Evolutionary conservation across 2,113 vertebrate species (phyloP).

Genomic region (Oenanthe oenanthe): DNA sequence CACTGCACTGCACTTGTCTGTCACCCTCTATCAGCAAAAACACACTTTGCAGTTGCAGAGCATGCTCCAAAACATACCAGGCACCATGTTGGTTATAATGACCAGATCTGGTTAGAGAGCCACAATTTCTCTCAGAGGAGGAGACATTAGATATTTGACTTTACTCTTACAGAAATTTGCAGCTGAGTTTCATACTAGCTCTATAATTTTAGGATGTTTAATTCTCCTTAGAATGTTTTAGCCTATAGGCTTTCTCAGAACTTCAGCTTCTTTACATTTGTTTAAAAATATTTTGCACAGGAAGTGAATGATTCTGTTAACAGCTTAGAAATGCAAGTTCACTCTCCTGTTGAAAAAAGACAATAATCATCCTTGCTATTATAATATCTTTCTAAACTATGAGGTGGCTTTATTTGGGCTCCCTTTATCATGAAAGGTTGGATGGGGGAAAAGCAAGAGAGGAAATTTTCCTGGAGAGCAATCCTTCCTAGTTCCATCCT

Average conservation of each 20-base stretch:
- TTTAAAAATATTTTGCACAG: not conserved
- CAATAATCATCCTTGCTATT: not conserved
- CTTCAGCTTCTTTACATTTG: not conserved
- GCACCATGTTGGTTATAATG: fast-evolving
- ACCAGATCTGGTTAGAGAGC: not conserved
- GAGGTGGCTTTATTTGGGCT: not conserved
- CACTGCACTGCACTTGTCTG: not conserved
- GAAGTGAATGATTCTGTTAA: not conserved
- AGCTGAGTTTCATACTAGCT: not conserved
- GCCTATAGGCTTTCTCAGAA: not conserved
- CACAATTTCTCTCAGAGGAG: not conserved
- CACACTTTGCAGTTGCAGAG: not conserved
- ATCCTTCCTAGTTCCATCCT: not conserved
- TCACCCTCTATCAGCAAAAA: not conserved
- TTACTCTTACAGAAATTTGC: not conserved
- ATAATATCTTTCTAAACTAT: not conserved
- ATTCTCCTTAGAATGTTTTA: not conserved
- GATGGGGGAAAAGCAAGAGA: not conserved
- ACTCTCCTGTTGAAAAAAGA: not conserved
- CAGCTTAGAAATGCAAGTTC: not conserved
- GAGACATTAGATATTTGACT: not conserved
- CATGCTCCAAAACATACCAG: not conserved
- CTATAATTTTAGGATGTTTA: not conserved
- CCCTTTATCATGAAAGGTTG: not conserved
- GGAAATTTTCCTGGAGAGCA: not conserved